Evolutionary conservation across 1,140 invertebrate species (phyloP).

Genomic region (Cyclargus thomasi): DNA sequence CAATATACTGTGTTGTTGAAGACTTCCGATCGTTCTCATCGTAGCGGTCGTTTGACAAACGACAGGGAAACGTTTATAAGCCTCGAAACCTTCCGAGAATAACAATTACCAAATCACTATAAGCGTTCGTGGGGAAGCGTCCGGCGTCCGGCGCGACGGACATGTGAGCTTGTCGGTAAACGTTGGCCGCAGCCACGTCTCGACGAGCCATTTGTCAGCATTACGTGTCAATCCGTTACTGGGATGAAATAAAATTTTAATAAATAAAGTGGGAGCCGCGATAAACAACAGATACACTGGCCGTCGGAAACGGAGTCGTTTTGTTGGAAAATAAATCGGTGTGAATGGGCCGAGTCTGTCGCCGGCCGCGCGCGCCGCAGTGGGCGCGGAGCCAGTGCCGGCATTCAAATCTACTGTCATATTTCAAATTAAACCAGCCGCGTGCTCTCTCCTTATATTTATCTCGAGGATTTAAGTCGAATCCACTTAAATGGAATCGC

Average conservation of each 20-base stretch:
- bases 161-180: background rate
- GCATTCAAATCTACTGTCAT: background rate
- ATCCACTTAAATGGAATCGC: background rate
- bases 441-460: background rate
- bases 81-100: background rate
- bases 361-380: constrained; percentile 19
- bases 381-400: background rate
- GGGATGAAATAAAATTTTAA: background rate
- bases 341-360: constrained; percentile 26
- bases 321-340: constrained; percentile 24
- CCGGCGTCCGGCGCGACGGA: too few relatives aligned
- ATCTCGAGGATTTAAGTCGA: background rate
- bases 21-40: background rate
- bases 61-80: too few relatives aligned
- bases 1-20: background rate
- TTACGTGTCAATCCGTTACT: background rate
- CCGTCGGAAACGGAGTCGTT: constrained; percentile 19
- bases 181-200: background rate
- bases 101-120: background rate
- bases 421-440: background rate
- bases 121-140: background rate
- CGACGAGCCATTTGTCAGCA: background rate
- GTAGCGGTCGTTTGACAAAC: background rate
- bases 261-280: background rate
- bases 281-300: background rate